phyloP scores from a whole-genome alignment of 1,140 invertebrate species.

The Leptinotarsa undecemlineata region DNA sequence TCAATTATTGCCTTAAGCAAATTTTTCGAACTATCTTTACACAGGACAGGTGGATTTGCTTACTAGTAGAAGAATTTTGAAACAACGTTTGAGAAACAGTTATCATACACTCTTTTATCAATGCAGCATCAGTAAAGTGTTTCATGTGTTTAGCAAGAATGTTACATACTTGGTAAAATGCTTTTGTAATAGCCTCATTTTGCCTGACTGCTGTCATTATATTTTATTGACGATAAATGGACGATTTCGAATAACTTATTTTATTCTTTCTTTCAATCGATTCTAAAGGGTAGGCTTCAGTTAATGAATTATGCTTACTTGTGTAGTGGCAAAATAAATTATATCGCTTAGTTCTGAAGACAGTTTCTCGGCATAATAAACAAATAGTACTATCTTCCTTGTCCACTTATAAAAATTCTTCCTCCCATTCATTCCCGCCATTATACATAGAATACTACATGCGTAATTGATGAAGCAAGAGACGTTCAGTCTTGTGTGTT shows the following conservation, averaged over 20 bases:
- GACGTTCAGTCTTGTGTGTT: too few relatives aligned
- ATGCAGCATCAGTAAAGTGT: background rate
- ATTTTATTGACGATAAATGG: background rate
- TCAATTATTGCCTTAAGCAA: background rate
- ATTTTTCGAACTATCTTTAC: background rate
- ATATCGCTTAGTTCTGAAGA: background rate
- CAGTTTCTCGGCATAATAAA: background rate
- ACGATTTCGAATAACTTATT: background rate
- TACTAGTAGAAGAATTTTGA: background rate
- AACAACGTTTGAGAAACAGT: background rate
- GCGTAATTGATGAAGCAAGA: too few relatives aligned
- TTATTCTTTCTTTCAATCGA: background rate
- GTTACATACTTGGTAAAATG: background rate
- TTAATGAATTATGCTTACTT: background rate
- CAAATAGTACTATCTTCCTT: background rate
- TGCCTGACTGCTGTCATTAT: background rate
- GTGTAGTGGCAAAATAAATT: background rate
- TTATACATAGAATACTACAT: background rate
- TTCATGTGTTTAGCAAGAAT: background rate
- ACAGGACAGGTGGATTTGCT: background rate
- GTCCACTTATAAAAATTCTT: background rate
- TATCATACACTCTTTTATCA: background rate
- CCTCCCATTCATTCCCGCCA: background rate
- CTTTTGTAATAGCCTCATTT: background rate
- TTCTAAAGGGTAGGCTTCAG: background rate